These are phyloP conservation scores for Rhinogobius similis DNA, from an alignment of 2,113 vertebrate genomes.

Conservation along the genomic window DNA sequence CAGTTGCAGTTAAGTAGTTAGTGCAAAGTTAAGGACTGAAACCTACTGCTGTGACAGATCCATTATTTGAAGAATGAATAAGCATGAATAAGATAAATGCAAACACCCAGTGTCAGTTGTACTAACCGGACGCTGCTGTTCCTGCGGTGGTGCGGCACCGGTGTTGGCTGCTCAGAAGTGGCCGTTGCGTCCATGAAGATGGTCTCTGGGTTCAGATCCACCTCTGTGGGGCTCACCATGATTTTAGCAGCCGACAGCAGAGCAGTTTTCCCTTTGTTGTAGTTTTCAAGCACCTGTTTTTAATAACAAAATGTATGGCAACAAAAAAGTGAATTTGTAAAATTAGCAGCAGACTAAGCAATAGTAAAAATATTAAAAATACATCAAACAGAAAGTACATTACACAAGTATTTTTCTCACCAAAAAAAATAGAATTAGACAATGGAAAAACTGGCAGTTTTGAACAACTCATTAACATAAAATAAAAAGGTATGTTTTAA, in stretches of 20 bases:
- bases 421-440: not conserved
- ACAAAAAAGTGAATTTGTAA: slow-evolving; percentile 25
- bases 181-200: slow-evolving; percentile 86
- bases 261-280: slow-evolving; percentile 98
- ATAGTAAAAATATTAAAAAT: not conserved
- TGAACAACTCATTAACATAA: no score
- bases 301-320: slow-evolving; percentile 45
- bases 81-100: slow-evolving; percentile 18
- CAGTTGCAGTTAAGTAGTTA: slow-evolving; percentile 42
- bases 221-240: slow-evolving; percentile 98
- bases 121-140: slow-evolving; percentile 92
- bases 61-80: slow-evolving; percentile 12
- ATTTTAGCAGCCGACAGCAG: slow-evolving; percentile 96
- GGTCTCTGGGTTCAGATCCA: slow-evolving; percentile 93
- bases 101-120: slow-evolving; percentile 39
- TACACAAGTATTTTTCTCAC: not conserved
- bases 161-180: slow-evolving; percentile 71
- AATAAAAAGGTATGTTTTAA: slow-evolving; percentile 38
- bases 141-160: slow-evolving; percentile 79
- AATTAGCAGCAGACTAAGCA: not conserved
- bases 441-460: not conserved
- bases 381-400: not conserved
- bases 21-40: slow-evolving; percentile 14
- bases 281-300: slow-evolving; percentile 94
- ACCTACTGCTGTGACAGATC: slow-evolving; percentile 16